Evolutionary conservation across 2,888 invertebrate genomes (phyloP).

Genomic region (Apotomis capreana): DNA sequence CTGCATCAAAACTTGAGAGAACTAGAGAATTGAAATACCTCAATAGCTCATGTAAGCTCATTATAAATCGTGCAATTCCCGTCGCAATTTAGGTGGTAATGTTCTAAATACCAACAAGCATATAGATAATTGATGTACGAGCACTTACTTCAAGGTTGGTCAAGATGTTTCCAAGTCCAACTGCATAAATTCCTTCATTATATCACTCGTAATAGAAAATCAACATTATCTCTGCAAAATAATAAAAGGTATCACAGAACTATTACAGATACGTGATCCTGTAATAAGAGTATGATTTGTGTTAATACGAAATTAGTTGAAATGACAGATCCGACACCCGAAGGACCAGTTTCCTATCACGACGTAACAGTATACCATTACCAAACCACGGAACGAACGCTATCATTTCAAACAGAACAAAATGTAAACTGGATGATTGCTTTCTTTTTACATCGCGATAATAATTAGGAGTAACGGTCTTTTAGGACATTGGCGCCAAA

Average conservation of each 20-base stretch:
- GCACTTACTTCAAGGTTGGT: constrained; percentile 82
- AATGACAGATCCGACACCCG: constrained; percentile 81
- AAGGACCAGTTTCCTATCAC: constrained; percentile 74
- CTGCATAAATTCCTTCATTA: constrained; percentile 72
- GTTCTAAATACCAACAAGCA: constrained; percentile 43
- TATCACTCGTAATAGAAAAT: constrained; percentile 56
- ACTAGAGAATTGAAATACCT: not conserved
- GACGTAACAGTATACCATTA: constrained; percentile 55
- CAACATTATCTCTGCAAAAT: constrained; percentile 55
- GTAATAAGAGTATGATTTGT: constrained; percentile 52
- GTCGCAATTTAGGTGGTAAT: constrained; percentile 39
- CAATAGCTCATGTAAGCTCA: not conserved
- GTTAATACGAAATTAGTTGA: constrained; percentile 59
- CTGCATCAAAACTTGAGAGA: not conserved
- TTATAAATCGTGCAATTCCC: constrained; percentile 1
- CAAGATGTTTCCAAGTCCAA: constrained; percentile 77
- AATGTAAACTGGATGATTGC: constrained; percentile 18
- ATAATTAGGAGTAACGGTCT: constrained; percentile 71
- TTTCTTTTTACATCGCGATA: constrained; percentile 46
- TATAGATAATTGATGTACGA: constrained; percentile 46
- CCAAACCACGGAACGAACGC: constrained; percentile 40
- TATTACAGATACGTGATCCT: constrained; percentile 22
- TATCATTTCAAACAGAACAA: constrained; percentile 16
- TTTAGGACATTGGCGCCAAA: constrained; percentile 81
- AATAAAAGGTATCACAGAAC: constrained; percentile 50